Evolutionary conservation across 2,797 vertebrate species (phyloP).

Genomic region (Sebastes elongatus): DNA sequence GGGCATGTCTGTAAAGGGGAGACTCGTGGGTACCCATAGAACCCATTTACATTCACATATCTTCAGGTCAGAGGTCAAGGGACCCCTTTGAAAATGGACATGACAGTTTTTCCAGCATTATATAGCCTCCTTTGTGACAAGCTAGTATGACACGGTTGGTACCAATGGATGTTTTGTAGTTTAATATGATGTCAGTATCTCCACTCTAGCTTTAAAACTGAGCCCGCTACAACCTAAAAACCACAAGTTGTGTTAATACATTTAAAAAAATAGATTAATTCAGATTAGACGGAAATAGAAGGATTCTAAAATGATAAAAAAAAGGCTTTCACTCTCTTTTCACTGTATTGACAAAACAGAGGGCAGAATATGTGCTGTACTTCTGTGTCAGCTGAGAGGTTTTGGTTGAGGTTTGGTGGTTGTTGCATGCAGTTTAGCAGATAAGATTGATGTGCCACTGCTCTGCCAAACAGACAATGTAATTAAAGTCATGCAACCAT

Average conservation of each 20-base stretch:
- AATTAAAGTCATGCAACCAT: conserved; percentile 76
- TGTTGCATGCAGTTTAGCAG: conserved; percentile 65
- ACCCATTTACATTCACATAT: too few relatives aligned
- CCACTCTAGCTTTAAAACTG: too few relatives aligned
- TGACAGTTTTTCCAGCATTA: too few relatives aligned
- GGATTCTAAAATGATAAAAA: not conserved
- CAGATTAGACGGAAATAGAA: not conserved
- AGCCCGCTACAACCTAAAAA: too few relatives aligned
- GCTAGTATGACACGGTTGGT: too few relatives aligned
- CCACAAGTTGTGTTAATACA: not conserved
- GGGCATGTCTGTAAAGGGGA: too few relatives aligned
- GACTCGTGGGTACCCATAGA: too few relatives aligned
- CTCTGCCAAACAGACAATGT: conserved; percentile 72
- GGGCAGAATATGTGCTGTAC: conserved; percentile 6
- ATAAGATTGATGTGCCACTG: conserved; percentile 71
- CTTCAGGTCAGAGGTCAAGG: too few relatives aligned
- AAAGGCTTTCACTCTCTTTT: conserved; percentile 1
- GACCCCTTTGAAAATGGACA: too few relatives aligned
- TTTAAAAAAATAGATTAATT: not conserved
- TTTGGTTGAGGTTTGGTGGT: conserved; percentile 49
- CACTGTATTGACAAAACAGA: not conserved
- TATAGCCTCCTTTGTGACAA: too few relatives aligned
- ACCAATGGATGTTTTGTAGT: too few relatives aligned
- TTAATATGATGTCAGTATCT: not conserved
- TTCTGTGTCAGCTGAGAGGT: conserved; percentile 40